Evolutionary conservation across 2,797 vertebrate genomes (phyloP).

Genomic region (Cyprinella venusta): DNA sequence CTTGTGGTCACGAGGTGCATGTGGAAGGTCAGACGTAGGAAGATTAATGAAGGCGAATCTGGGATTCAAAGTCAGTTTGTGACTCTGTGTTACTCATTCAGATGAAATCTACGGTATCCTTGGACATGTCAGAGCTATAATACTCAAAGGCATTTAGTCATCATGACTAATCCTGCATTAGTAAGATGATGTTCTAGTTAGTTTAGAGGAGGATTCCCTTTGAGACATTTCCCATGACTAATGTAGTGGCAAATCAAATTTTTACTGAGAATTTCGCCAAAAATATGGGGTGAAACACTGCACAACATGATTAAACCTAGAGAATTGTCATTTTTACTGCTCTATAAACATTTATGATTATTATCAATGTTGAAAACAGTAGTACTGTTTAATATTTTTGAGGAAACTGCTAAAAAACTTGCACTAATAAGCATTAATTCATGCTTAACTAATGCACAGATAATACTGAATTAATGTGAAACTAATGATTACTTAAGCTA

Average conservation of each 20-base stretch:
- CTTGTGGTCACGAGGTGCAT: conserved; percentile 47
- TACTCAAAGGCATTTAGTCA: conserved; percentile 34
- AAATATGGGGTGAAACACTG: not conserved
- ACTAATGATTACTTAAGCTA: too few species aligned
- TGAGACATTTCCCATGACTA: conserved; percentile 25
- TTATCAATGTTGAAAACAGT: not conserved
- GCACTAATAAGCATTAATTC: too few species aligned
- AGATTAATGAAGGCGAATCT: conserved; percentile 7
- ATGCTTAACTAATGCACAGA: too few species aligned
- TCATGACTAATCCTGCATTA: conserved; percentile 55
- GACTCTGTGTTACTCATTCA: conserved; percentile 6
- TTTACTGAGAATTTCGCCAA: not conserved
- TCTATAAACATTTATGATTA: not conserved
- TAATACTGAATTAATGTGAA: too few species aligned
- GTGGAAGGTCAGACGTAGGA: conserved; percentile 41
- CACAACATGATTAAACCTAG: not conserved
- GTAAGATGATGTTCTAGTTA: conserved; percentile 48
- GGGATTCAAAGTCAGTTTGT: not conserved
- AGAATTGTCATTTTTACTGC: not conserved
- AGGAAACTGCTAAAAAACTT: not conserved
- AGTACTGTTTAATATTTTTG: not conserved
- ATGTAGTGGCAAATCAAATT: not conserved
- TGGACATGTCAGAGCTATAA: conserved; percentile 36
- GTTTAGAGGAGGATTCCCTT: conserved; percentile 34
- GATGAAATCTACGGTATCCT: conserved; percentile 29